phyloP scores from a whole-genome alignment of 2,888 invertebrate species.

The Hydroisotoma schaefferi region DNA sequence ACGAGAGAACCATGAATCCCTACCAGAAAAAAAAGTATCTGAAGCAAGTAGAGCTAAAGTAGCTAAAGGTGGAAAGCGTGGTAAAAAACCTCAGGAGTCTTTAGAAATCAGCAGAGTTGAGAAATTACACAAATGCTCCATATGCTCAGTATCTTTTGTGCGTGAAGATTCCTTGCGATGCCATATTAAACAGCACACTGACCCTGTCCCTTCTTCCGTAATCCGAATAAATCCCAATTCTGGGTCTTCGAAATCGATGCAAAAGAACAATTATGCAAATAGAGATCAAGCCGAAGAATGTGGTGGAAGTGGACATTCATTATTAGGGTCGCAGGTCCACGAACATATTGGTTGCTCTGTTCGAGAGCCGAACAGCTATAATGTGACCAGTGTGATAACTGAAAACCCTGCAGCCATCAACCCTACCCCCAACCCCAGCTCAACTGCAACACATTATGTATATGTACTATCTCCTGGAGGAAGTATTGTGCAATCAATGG shows the following conservation, averaged over 20 bases:
- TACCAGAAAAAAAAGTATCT: slow-evolving; percentile 47
- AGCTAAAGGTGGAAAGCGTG: slow-evolving; percentile 49
- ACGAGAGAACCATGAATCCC: too few relatives aligned
- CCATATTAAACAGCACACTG: slow-evolving; percentile 52
- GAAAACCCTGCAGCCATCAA: slow-evolving; percentile 16
- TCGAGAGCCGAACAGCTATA: too few relatives aligned
- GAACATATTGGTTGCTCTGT: too few relatives aligned
- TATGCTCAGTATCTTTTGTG: slow-evolving; percentile 53
- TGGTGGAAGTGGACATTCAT: too few relatives aligned
- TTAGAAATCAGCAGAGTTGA: slow-evolving; percentile 33
- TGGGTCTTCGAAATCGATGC: too few relatives aligned
- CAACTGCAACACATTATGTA: too few relatives aligned
- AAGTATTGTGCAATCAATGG: slow-evolving; percentile 2
- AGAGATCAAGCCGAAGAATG: too few relatives aligned
- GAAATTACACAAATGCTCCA: slow-evolving; percentile 51
- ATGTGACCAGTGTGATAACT: slow-evolving; percentile 18
- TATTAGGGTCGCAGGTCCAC: too few relatives aligned
- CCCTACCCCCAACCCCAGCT: neutral
- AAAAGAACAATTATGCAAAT: too few relatives aligned
- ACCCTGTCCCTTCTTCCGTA: neutral
- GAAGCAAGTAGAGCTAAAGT: slow-evolving; percentile 50
- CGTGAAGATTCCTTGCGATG: slow-evolving; percentile 54
- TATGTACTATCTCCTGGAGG: slow-evolving; percentile 6
- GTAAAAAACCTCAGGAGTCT: slow-evolving; percentile 20
- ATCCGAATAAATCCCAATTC: too few relatives aligned